These are phyloP conservation scores for Eupithecia pulchellata DNA, from an alignment of 2,888 invertebrate species.

Conservation along the genomic window DNA sequence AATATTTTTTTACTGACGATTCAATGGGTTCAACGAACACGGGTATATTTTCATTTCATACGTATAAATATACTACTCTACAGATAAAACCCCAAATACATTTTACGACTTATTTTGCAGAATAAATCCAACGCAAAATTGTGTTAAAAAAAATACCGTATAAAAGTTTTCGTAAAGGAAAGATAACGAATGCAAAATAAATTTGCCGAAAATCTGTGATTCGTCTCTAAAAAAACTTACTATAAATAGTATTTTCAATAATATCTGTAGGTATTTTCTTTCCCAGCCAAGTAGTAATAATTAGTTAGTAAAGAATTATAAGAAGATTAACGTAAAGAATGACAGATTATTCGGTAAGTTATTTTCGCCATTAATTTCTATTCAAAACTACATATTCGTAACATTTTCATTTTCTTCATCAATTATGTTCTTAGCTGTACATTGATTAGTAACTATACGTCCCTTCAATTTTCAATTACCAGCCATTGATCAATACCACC, in stretches of 20 bases:
- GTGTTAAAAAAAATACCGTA: too few species aligned
- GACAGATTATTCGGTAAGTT: background rate
- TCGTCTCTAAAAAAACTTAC: background rate
- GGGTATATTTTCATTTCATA: too few species aligned
- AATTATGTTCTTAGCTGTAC: slow-evolving; percentile 7
- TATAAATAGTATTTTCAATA: background rate
- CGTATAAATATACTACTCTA: too few species aligned
- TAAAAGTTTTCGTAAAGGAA: too few species aligned
- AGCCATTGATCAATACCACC: slow-evolving; percentile 26
- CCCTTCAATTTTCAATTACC: slow-evolving; percentile 31
- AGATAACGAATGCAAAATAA: background rate
- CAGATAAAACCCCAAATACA: too few species aligned
- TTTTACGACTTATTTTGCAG: too few species aligned
- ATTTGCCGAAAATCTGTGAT: background rate
- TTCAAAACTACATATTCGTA: background rate
- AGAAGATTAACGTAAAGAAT: too few species aligned
- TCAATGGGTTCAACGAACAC: too few species aligned
- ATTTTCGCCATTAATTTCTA: background rate
- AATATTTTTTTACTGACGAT: too few species aligned
- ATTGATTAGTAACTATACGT: slow-evolving; percentile 9
- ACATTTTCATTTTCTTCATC: background rate
- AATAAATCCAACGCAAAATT: too few species aligned
- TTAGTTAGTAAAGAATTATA: too few species aligned
- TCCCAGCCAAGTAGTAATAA: too few species aligned
- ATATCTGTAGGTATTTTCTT: background rate